Evolutionary conservation across 2,888 invertebrate species (phyloP).

Genomic region (Serripes groenlandicus): DNA sequence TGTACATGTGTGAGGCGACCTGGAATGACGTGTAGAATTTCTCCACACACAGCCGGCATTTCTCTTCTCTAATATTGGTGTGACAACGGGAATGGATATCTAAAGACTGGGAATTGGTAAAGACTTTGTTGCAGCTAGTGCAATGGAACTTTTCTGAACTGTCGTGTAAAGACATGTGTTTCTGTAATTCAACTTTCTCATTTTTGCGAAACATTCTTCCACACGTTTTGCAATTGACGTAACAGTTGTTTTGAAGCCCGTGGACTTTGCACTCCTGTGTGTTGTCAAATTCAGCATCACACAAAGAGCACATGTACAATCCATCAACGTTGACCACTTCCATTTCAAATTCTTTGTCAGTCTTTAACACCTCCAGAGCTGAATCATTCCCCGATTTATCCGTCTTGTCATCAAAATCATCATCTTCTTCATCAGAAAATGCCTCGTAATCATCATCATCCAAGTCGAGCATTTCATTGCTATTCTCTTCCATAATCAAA

Average conservation of each 20-base stretch:
- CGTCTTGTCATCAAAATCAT: conserved; percentile 16
- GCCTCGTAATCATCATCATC: conserved; percentile 23
- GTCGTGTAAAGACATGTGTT: conserved; percentile 33
- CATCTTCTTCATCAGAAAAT: conserved; percentile 25
- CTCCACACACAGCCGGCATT: conserved; percentile 29
- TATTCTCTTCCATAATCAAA: neutral
- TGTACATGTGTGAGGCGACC: conserved; percentile 46
- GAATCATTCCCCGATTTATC: neutral
- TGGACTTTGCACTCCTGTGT: conserved; percentile 31
- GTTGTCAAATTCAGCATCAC: conserved; percentile 40
- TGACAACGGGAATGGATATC: conserved; percentile 42
- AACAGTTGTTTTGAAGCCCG: conserved; percentile 39
- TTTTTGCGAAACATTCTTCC: conserved; percentile 48
- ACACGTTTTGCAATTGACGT: conserved; percentile 39
- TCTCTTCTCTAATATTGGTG: neutral
- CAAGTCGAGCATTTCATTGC: conserved; percentile 35
- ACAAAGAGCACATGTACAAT: conserved; percentile 40
- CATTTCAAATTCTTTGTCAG: conserved; percentile 37
- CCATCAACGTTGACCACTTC: conserved; percentile 32
- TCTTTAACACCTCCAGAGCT: conserved; percentile 32
- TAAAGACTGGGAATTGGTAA: conserved; percentile 30
- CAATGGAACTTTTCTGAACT: conserved; percentile 32
- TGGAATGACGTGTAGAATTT: conserved; percentile 51
- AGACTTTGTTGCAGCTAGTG: conserved; percentile 37
- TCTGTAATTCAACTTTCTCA: conserved; percentile 27